These are phyloP conservation scores for Apodemia zela DNA, from an alignment of 2,888 invertebrate genomes.

Conservation along the genomic window DNA sequence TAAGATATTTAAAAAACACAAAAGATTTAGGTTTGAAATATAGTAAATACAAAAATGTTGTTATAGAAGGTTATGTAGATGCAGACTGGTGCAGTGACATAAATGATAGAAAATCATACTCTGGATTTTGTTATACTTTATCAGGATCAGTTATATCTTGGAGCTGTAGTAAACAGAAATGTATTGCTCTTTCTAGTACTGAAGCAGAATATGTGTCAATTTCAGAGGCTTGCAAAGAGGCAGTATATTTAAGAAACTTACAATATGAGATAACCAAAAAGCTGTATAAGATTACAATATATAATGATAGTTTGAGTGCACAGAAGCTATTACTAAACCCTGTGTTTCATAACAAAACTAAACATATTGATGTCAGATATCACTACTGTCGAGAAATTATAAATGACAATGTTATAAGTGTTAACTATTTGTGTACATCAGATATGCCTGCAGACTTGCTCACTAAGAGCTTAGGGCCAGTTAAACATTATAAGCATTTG, in stretches of 20 bases:
- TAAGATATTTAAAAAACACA: conserved; percentile 36
- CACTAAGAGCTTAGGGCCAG: background rate
- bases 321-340: background rate
- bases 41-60: conserved; percentile 22
- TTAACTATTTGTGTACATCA: background rate
- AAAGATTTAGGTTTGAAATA: conserved; percentile 28
- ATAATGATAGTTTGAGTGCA: conserved; percentile 17
- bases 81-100: conserved; percentile 36
- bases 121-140: conserved; percentile 36
- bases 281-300: too few relatives aligned
- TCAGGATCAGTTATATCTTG: conserved; percentile 37
- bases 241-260: too few relatives aligned
- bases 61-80: conserved; percentile 33
- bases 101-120: conserved; percentile 34
- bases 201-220: too few relatives aligned
- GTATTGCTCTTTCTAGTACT: too few relatives aligned
- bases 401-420: background rate
- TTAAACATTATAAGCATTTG: background rate
- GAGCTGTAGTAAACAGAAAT: conserved; percentile 29
- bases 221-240: too few relatives aligned
- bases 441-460: background rate
- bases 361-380: conserved; percentile 2
- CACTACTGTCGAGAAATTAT: background rate
- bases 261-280: too few relatives aligned
- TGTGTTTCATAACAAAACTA: background rate